Evolutionary conservation across 1,140 invertebrate species (phyloP), one percentile per base, ranked within the genome.

Genomic region (Brachionus angularis): DNA sequence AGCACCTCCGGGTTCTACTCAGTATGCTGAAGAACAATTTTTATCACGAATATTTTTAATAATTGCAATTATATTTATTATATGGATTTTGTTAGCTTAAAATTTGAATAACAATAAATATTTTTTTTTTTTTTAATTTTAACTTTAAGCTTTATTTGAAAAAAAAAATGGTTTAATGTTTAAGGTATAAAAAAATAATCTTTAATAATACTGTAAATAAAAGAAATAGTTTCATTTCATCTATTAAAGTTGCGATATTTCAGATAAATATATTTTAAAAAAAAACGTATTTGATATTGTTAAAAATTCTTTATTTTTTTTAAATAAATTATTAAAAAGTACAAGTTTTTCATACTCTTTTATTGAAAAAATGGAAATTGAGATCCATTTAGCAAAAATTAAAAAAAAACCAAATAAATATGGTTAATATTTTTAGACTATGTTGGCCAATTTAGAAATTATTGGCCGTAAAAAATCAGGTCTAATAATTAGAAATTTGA

Each of bases 31-130:
- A 78, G 92, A 97, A 77, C 89, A 91, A 79, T 90, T 91, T 78
- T 82, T 96, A 49, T 94, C 91, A 0, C 91, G 92, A 84, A 84
- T 95, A 74, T 96, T 97, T 83, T 83, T 96, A 23, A 93, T 89
- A 87, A 85, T 96, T 72, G 93, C 93, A 36, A 82, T 95, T 53
- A 76, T 94, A 62, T 95, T 94, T 80, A 88, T 96, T 74, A 83
- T 89, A 73, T 96, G 93, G 91, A 84, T 97, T 58, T 81, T 97
- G 33, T 86, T 94, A 78, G 91, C 92, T 75, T 96, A 88, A 86
- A n/a, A 14, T 55, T 27, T 27, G n/a, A n/a, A n/a, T n/a, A n/a
- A n/a, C n/a, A n/a, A n/a, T n/a, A n/a, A n/a, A n/a, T n/a, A n/a
- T n/a, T n/a, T n/a, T n/a, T n/a, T n/a, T n/a, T n/a, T n/a, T n/a